These are phyloP conservation scores for Onychomys torridus DNA, from an alignment of 2,797 vertebrate genomes.

Conservation along the genomic window DNA sequence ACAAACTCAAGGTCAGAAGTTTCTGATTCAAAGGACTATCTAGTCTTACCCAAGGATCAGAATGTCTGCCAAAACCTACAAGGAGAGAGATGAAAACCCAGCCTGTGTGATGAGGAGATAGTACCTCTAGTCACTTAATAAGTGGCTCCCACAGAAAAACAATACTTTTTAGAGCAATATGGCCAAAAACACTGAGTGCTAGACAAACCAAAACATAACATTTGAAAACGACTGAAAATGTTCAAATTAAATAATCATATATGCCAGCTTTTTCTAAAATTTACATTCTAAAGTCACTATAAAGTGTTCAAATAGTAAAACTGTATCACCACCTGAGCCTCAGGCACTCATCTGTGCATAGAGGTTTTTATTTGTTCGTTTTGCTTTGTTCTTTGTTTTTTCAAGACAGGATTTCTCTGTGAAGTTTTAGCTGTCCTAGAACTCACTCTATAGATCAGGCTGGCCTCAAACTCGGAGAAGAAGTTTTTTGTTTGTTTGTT, in stretches of 20 bases:
- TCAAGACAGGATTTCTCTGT: not conserved
- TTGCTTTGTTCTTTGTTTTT: not conserved
- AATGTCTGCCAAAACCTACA: not conserved
- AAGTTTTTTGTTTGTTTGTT: not conserved
- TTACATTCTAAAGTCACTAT: not conserved
- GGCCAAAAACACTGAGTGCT: not conserved
- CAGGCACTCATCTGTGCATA: not conserved
- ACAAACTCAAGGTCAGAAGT: slow-evolving; percentile 82
- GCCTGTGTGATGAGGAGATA: not conserved
- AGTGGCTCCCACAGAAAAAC: slow-evolving; percentile 33
- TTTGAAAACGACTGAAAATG: not conserved
- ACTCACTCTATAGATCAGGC: not conserved
- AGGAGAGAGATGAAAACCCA: not conserved
- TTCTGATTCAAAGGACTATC: slow-evolving; percentile 23
- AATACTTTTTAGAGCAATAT: not conserved
- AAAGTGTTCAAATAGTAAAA: not conserved
- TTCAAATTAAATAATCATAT: slow-evolving; percentile 21
- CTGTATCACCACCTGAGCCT: not conserved
- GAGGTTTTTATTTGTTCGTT: not conserved
- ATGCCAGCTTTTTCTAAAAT: slow-evolving; percentile 9
- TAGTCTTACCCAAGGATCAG: slow-evolving; percentile 1
- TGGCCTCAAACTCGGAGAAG: not conserved
- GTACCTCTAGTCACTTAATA: not conserved
- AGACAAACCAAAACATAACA: not conserved
- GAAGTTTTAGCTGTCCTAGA: not conserved